Conservation (phyloP, 1,140 invertebrate species). For the Achroia grisella region DNA sequence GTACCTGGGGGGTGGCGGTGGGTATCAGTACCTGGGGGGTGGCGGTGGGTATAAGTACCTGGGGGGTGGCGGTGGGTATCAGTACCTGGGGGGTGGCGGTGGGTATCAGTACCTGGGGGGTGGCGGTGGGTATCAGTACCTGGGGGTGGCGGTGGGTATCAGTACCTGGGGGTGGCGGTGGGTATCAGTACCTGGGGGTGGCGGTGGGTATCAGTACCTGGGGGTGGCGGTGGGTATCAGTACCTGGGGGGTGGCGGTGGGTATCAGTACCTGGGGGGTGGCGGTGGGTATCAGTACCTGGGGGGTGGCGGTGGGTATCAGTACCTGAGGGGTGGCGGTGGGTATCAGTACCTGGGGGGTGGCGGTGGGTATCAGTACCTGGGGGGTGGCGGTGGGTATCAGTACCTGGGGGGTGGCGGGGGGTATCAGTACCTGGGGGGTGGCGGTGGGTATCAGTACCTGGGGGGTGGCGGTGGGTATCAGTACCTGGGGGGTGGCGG, state of each 20-base stretch:
- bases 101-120: constrained; percentile 16
- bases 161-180: constrained; percentile 7
- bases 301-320: constrained; percentile 53
- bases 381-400: constrained; percentile 18
- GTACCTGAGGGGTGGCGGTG: constrained; percentile 6
- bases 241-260: constrained; percentile 45
- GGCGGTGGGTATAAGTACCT: constrained; percentile 46
- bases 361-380: constrained; percentile 46
- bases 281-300: constrained; percentile 28
- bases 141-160: constrained; percentile 55
- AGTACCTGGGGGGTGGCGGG: constrained; percentile 42
- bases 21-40: constrained; percentile 33
- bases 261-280: background rate
- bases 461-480: constrained; percentile 52
- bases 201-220: constrained; percentile 47
- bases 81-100: constrained; percentile 42
- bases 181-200: constrained; percentile 33
- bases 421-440: constrained; percentile 16
- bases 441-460: constrained; percentile 24
- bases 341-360: constrained; percentile 33
- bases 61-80: constrained; percentile 18
- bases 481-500: constrained; percentile 6
- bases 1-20: constrained; percentile 6
- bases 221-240: constrained; percentile 23
- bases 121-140: constrained; percentile 24